phyloP scores from a whole-genome alignment of 2,113 vertebrate genomes.

The Thalassoma bifasciatum region DNA sequence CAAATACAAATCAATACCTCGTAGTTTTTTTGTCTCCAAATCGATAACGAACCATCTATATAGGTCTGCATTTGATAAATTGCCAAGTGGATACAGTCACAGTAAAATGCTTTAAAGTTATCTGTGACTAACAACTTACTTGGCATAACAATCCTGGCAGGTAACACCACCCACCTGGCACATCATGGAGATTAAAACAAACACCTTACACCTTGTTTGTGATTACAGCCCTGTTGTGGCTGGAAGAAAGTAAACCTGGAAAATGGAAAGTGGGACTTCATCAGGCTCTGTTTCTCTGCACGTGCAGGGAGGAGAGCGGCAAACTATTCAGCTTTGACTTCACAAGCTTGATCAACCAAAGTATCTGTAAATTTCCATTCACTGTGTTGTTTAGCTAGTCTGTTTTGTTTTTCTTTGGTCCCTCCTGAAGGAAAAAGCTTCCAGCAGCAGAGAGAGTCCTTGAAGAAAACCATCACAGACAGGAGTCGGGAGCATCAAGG shows the following conservation, averaged over 20 bases:
- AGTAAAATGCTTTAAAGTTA: constrained; percentile 5
- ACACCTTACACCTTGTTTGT: constrained; percentile 57
- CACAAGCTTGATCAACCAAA: neutral
- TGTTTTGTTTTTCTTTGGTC: constrained; percentile 12
- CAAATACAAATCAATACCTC: neutral
- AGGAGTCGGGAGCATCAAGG: constrained; percentile 93
- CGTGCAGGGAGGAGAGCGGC: neutral
- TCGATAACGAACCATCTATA: neutral
- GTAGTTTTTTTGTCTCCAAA: neutral
- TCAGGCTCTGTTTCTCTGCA: neutral
- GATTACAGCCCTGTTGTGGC: constrained; percentile 55
- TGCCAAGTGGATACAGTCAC: neutral
- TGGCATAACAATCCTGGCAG: constrained; percentile 32
- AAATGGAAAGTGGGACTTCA: constrained; percentile 49
- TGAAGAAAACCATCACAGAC: constrained; percentile 94
- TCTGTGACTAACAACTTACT: constrained; percentile 24
- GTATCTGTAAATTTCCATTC: neutral
- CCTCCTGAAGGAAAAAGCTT: constrained; percentile 90
- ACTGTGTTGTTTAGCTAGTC: neutral
- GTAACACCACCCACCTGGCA: constrained; percentile 52
- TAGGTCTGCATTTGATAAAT: neutral
- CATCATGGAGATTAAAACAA: constrained; percentile 66
- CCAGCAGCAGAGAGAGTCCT: constrained; percentile 96
- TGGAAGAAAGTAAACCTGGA: constrained; percentile 42
- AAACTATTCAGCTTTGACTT: too few relatives aligned